Evolutionary conservation across 2,113 vertebrate genomes (phyloP), one percentile per base, ranked within the genome.

Genomic region (Archilochus colubris): DNA sequence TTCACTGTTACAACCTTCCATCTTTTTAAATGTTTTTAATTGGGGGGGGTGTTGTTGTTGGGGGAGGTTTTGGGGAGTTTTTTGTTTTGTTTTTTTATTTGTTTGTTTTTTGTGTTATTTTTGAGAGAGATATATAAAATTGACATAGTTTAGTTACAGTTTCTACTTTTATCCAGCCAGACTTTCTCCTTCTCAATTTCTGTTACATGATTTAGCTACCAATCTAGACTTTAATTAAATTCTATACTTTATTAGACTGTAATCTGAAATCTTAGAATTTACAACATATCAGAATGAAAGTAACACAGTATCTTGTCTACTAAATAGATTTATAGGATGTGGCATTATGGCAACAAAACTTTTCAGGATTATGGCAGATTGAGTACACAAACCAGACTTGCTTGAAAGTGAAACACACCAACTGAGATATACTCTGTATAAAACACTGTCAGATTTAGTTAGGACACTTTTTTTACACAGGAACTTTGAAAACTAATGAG

Each of bases 361-460:
- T 96, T 84, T 89, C 81, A 85, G 8, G 28, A 36, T 1, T 1
- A 20, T 82, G 73, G 51, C 51, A 89, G 27, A 70, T 9, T 30
- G 23, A 62, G 48, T 57, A 69, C 64, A 86, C 76, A 59, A 96
- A 48, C 16, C 59, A 95, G 67, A 87, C 40, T 87, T 70, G 40
- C 81, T 91, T 96, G 53, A 97, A 96, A 97, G 78, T 92, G 91
- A 92, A 96, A 94, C 93, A 84, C 10, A 8, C 57, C 91, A 92
- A 27, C 28, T 59, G 70, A 97, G 64, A 93, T 94, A 89, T 89
- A 77, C 8, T 20, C 20, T 85, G 61, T 58, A 63, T 94, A 95
- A 83, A 94, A 76, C 23, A 93, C 3, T 64, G 54, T 82, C 86
- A 97, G 96, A 95, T 96, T 95, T 95, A 94, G 18, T 93, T 76